A percentile compares a stretch with the other conserved stretches of the same genome.
Conservation (phyloP, 1,140 invertebrate genomes). For the Plodia interpunctella region DNA sequence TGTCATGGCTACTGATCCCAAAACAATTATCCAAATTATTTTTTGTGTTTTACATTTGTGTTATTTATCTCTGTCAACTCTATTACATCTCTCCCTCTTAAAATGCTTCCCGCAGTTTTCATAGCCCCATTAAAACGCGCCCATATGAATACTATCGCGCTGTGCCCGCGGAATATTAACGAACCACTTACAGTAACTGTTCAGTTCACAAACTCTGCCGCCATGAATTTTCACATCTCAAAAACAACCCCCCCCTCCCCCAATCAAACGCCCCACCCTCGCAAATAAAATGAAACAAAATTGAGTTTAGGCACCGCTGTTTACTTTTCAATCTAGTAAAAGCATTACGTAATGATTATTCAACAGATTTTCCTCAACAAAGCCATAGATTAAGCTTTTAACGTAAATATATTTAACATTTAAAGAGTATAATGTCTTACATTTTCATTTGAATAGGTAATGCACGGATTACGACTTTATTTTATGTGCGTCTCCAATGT, state of each 20-base stretch:
- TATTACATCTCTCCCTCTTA: too few species aligned
- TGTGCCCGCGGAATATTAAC: slow-evolving; percentile 35
- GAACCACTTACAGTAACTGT: slow-evolving; percentile 33
- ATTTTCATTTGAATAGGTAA: slow-evolving; percentile 12
- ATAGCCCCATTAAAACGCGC: slow-evolving; percentile 19
- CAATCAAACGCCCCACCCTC: background rate
- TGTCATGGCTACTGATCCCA: too few species aligned
- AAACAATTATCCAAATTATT: too few species aligned
- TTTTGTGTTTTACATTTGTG: too few species aligned
- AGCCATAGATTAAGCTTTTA: slow-evolving; percentile 14
- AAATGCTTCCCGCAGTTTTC: background rate
- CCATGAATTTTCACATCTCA: slow-evolving; percentile 7
- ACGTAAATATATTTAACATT: slow-evolving; percentile 5
- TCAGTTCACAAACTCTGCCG: slow-evolving; percentile 21
- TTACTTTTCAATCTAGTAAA: slow-evolving; percentile 13
- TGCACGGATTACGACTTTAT: slow-evolving; percentile 1
- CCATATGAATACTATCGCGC: slow-evolving; percentile 32
- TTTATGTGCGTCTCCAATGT: background rate
- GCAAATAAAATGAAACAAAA: slow-evolving; percentile 7
- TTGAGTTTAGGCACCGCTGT: slow-evolving; percentile 7
- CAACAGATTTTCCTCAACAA: slow-evolving; percentile 13
- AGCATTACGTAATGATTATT: slow-evolving; percentile 14
- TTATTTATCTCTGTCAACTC: too few species aligned
- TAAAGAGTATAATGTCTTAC: slow-evolving; percentile 8
- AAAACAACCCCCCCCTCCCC: background rate